A percentile compares a stretch with the other conserved stretches of the same genome.
Conservation (phyloP, 2,113 vertebrate species). For the Asarcornis scutulata region DNA sequence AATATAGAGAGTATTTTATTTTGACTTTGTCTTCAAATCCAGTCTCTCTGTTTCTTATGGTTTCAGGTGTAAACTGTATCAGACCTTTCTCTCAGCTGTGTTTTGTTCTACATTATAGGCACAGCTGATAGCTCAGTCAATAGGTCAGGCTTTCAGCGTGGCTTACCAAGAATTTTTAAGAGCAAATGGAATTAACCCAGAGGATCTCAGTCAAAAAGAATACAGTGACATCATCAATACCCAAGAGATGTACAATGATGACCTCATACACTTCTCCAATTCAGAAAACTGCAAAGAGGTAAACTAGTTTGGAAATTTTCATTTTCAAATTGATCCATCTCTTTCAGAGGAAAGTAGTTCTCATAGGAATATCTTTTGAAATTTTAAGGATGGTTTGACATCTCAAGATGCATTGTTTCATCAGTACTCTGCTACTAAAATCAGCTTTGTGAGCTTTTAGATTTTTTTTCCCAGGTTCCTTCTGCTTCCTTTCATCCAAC, state of each 20-base stretch:
- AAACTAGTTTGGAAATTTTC: not conserved
- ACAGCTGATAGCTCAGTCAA: slow-evolving; percentile 98
- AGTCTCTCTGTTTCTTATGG: not conserved
- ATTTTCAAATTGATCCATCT: not conserved
- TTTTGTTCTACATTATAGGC: slow-evolving; percentile 77
- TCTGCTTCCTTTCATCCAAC: not conserved
- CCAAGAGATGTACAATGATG: slow-evolving; percentile 99
- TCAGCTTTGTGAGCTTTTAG: not conserved
- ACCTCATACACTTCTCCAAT: slow-evolving; percentile 99
- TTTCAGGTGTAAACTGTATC: not conserved
- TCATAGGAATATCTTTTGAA: not conserved
- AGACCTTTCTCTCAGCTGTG: not conserved
- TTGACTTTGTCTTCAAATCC: not conserved
- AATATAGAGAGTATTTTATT: not conserved
- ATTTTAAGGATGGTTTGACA: not conserved
- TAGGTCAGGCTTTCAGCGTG: slow-evolving; percentile 98
- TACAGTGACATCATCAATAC: slow-evolving; percentile 99
- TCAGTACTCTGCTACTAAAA: not conserved
- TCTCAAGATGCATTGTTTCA: not conserved
- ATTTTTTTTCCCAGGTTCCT: not conserved
- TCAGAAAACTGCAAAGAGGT: slow-evolving; percentile 99
- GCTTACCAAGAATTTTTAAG: slow-evolving; percentile 98
- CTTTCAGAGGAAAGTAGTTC: not conserved
- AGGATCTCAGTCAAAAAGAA: slow-evolving; percentile 98
- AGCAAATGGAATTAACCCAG: slow-evolving; percentile 97